A percentile compares a stretch with the other conserved stretches of the same genome.
Evolutionary conservation across 1,140 invertebrate species (phyloP).

Genomic region (Rhyacophila brunnea): DNA sequence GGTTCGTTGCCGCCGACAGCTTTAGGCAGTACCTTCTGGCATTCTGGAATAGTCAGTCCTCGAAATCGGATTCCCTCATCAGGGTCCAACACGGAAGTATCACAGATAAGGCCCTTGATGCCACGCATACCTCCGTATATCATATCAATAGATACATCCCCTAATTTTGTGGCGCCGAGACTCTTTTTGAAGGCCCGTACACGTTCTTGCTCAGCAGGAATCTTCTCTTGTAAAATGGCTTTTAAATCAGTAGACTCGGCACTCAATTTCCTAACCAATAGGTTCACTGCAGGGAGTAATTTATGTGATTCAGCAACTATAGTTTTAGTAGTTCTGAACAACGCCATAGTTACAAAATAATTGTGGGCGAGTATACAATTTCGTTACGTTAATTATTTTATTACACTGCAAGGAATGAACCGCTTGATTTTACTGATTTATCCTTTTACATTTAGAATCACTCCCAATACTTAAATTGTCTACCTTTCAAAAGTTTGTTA

Average conservation of each 20-base stretch:
- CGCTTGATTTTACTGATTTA: too few species aligned
- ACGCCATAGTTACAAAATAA: too few species aligned
- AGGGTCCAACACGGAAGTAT: conserved; percentile 92
- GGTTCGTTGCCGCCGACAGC: conserved; percentile 83
- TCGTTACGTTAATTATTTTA: too few species aligned
- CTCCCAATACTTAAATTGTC: too few species aligned
- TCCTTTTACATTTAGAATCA: too few species aligned
- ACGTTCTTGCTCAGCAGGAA: conserved; percentile 87
- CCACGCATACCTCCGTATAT: conserved; percentile 98
- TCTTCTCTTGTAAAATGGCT: conserved; percentile 80
- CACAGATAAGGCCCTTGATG: conserved; percentile 91
- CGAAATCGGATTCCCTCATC: conserved; percentile 96
- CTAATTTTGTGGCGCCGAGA: conserved; percentile 84
- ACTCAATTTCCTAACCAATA: conserved; percentile 50
- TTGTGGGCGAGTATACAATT: too few species aligned
- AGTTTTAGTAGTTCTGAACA: too few species aligned
- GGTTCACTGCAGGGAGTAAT: conserved; percentile 39
- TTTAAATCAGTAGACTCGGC: conserved; percentile 76
- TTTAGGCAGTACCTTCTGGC: conserved; percentile 87
- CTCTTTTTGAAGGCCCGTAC: conserved; percentile 88
- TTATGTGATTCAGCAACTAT: too few species aligned
- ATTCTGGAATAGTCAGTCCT: conserved; percentile 93
- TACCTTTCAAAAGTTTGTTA: too few species aligned
- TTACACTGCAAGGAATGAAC: too few species aligned
- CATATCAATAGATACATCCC: conserved; percentile 96